Conservation (phyloP, 2,888 invertebrate species). For the Alviniconcha strummeri region DNA sequence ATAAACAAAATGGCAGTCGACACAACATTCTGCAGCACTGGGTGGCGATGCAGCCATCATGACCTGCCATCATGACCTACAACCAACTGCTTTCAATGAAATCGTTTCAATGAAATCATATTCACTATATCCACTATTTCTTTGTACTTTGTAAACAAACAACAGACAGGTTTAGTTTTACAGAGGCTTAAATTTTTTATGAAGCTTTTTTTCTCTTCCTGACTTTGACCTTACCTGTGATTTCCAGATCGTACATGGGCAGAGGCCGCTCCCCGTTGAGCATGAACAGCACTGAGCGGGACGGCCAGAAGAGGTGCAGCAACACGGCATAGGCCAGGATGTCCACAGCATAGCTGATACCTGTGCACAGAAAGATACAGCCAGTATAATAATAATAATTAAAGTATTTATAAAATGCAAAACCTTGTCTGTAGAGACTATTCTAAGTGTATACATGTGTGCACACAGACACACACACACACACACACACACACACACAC, state of each 20-base stretch:
- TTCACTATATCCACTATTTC: too few relatives aligned
- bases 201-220: too few relatives aligned
- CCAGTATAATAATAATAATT: not conserved
- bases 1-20: too few relatives aligned
- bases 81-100: too few relatives aligned
- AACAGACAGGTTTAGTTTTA: too few relatives aligned
- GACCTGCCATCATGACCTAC: too few relatives aligned
- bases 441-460: not conserved
- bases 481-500: not conserved
- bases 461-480: not conserved
- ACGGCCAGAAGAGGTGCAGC: slow-evolving; percentile 97
- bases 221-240: slow-evolving; percentile 51
- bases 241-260: slow-evolving; percentile 63
- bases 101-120: too few relatives aligned
- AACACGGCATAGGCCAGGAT: slow-evolving; percentile 95
- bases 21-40: too few relatives aligned
- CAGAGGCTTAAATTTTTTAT: too few relatives aligned
- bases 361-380: slow-evolving; percentile 75
- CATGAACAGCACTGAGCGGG: slow-evolving; percentile 92
- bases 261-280: slow-evolving; percentile 58
- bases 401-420: not conserved
- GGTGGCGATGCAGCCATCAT: too few relatives aligned
- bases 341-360: slow-evolving; percentile 96
- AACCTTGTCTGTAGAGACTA: not conserved
- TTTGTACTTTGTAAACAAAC: too few relatives aligned